phyloP scores from a whole-genome alignment of 2,888 invertebrate species.

The Pomacea canaliculata region DNA sequence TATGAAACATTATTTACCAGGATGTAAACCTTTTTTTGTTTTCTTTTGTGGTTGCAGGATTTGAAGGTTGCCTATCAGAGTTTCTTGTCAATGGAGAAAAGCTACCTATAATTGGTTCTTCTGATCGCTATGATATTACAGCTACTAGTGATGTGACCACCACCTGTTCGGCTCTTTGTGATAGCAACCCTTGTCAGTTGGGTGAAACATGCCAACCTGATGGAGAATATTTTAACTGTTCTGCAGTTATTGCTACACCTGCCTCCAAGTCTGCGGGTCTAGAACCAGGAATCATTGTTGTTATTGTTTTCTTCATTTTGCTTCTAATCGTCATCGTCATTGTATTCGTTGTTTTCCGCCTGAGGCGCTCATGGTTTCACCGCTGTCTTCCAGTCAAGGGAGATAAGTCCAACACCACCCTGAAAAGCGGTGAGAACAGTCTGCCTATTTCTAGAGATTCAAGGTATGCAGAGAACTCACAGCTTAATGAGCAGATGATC shows the following conservation, averaged over 20 bases:
- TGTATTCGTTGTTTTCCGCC: constrained; percentile 87
- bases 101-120: constrained; percentile 90
- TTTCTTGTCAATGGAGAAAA: constrained; percentile 90
- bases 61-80: constrained; percentile 91
- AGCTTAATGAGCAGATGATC: constrained; percentile 63
- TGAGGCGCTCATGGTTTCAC: constrained; percentile 78
- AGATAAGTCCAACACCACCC: constrained; percentile 12
- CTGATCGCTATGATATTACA: constrained; percentile 70
- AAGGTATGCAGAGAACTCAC: constrained; percentile 48
- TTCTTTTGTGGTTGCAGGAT: constrained; percentile 72
- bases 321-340: constrained; percentile 59
- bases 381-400: constrained; percentile 31
- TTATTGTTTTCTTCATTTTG: constrained; percentile 93
- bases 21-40: neutral
- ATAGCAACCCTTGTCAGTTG: constrained; percentile 43
- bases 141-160: constrained; percentile 44
- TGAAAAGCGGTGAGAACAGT: constrained; percentile 21
- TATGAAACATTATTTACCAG: too few relatives aligned
- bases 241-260: constrained; percentile 74
- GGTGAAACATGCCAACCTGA: constrained; percentile 43
- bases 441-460: constrained; percentile 6
- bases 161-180: constrained; percentile 51
- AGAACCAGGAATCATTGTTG: constrained; percentile 91
- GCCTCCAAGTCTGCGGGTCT: constrained; percentile 84
- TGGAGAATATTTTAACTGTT: constrained; percentile 46